Conservation (phyloP, 2,113 vertebrate species). For the Daubentonia madagascariensis region DNA sequence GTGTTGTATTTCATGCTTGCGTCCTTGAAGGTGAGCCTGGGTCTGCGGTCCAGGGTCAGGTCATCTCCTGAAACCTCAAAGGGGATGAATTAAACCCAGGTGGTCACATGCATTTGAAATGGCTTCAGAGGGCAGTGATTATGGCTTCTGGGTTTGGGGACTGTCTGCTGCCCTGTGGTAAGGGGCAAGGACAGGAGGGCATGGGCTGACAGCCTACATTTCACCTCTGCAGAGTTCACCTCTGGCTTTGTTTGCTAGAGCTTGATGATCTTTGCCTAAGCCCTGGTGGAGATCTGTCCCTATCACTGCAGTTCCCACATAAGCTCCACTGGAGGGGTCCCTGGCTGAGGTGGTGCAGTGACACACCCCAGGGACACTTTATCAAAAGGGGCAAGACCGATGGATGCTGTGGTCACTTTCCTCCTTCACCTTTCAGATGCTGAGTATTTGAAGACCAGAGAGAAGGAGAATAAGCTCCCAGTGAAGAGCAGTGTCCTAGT, state of each 20-base stretch:
- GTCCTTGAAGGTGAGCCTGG: conserved; percentile 24
- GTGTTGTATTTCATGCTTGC: neutral
- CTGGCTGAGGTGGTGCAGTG: neutral
- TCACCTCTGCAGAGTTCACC: conserved; percentile 2
- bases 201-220: neutral
- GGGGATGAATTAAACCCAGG: conserved; percentile 53
- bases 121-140: neutral
- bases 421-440: neutral
- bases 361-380: neutral
- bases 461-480: neutral
- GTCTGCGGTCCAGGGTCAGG: conserved; percentile 5
- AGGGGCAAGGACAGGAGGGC: neutral
- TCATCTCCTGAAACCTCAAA: conserved; percentile 39
- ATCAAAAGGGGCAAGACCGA: neutral
- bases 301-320: accelerated
- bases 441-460: neutral
- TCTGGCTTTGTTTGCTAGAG: conserved; percentile 22
- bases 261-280: neutral
- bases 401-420: neutral
- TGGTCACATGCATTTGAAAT: neutral
- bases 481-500: neutral
- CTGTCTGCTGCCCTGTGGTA: neutral
- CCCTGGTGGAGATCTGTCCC: neutral
- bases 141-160: accelerated
- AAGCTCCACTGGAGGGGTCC: neutral